Base-by-base conservation (phyloP, 2,113 vertebrate species). In the Ciconia maguari region DNA sequence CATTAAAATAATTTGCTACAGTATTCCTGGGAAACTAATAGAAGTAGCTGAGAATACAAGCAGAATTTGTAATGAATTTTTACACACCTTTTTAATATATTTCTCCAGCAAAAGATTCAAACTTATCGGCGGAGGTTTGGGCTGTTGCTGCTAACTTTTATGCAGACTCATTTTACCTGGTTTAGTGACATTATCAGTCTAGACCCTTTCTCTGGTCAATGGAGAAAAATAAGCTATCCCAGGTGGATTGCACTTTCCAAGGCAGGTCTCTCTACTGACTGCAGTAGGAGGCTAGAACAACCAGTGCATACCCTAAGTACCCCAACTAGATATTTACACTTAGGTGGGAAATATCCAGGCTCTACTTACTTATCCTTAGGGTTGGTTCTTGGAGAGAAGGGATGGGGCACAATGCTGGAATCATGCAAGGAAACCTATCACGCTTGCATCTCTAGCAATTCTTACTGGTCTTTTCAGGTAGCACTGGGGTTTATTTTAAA, bases 1-100 rank as follows among this genome's bases (percentile, higher is more conserved):
- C 89, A 90, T 96, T 96, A 93, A 94, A 92, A 93, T 95, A 95
- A 94, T 96, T 89, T 94, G 77, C 91, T 95, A 66, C 68, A 88
- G 29, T 93, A 91, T 94, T 95, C 94, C 93, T 96, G 78, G 48
- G 93, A 87, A 95, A 69, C 81, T 89, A 95, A 85, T 91, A 95
- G 81, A 94, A 83, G 84, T 70, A 84, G 70, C 62, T 87, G 74
- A 94, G 84, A 87, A 94, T 61, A 96, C 1, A 34, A 87, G 65
- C 70, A 87, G 94, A 96, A 96, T 96, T 94, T 68, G 34, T 77
- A 87, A 95, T 85, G 78, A 85, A 72, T 85, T 82, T 94, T 65
- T n/a, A 81, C 55, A 62, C 72, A 72, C 34, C 32, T 94, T 83
- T 83, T 79, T 17, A 87, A 38, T 80, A 85, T 82, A 36, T 86